Percentiles rank a stretch among this genome's conserved stretches.
Evolutionary conservation across 2,888 invertebrate genomes (phyloP).

Genomic region (Pheosia tremula): DNA sequence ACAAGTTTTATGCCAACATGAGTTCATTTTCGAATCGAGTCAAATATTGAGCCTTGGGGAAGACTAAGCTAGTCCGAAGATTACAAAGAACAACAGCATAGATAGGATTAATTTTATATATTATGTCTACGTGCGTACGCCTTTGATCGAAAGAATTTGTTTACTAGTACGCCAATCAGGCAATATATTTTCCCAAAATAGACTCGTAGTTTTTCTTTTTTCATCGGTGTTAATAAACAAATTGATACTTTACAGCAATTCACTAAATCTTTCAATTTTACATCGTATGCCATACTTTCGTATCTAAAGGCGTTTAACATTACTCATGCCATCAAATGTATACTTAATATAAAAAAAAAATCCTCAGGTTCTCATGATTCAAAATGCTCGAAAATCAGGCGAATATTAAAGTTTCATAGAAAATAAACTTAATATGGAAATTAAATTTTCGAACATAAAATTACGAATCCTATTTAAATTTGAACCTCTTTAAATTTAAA

Average conservation of each 20-base stretch:
- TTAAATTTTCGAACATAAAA: no score
- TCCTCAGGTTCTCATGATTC: no score
- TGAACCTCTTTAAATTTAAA: no score
- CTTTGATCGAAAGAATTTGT: slow-evolving; percentile 16
- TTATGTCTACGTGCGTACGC: not conserved
- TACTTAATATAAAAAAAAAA: not conserved
- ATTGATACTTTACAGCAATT: slow-evolving; percentile 6
- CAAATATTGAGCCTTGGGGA: slow-evolving; percentile 17
- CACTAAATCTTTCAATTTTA: slow-evolving; percentile 1
- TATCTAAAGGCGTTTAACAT: slow-evolving; percentile 2
- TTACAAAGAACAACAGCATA: not conserved
- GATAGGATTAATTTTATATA: not conserved
- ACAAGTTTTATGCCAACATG: not conserved
- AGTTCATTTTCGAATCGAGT: not conserved
- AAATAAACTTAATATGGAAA: no score
- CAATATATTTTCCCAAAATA: slow-evolving; percentile 19
- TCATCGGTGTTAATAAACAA: slow-evolving; percentile 1
- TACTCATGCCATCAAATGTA: not conserved
- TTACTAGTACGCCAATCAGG: slow-evolving; percentile 32
- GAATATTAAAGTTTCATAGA: no score
- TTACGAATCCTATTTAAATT: no score
- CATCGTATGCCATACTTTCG: slow-evolving; percentile 1
- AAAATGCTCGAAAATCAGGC: no score
- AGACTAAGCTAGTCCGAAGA: slow-evolving; percentile 10
- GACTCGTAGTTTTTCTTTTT: slow-evolving; percentile 8